Percentiles rank a stretch among this genome's conserved stretches.
phyloP scores from a whole-genome alignment of 2,113 vertebrate genomes.

The Leptocoma aspasia region DNA sequence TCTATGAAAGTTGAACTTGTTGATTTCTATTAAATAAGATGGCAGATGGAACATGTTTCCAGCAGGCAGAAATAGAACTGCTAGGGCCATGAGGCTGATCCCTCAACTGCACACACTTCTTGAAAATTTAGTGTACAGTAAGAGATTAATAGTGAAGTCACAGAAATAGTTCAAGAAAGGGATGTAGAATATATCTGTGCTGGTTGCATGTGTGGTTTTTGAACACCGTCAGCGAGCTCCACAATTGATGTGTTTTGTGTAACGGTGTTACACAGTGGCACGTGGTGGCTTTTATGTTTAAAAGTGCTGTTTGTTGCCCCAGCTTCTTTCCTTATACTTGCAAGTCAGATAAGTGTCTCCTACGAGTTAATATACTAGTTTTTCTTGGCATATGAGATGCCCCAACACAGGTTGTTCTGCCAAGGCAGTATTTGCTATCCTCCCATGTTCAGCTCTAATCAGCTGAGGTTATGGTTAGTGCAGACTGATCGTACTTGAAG shows the following conservation, averaged over 20 bases:
- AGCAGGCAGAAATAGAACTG: not conserved
- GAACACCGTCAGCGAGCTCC: not conserved
- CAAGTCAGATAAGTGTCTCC: not conserved
- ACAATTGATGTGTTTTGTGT: not conserved
- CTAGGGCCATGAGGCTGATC: not conserved
- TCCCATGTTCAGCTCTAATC: not conserved
- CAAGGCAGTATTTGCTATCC: conserved; percentile 35
- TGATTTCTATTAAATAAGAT: not conserved
- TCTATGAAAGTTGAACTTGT: not conserved
- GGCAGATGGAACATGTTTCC: not conserved
- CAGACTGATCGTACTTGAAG: not conserved
- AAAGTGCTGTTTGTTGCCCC: not conserved
- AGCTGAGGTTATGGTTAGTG: not conserved
- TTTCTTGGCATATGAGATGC: not conserved
- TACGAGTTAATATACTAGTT: not conserved
- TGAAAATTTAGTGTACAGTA: not conserved
- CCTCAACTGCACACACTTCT: not conserved
- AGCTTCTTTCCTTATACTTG: not conserved
- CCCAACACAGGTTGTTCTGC: not conserved
- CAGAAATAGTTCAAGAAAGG: not conserved
- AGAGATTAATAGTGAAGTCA: not conserved
- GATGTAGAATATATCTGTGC: not conserved
- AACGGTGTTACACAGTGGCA: rapidly evolving
- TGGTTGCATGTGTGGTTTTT: not conserved
- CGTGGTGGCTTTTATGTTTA: not conserved